Evolutionary conservation across 2,797 vertebrate species (phyloP).

Genomic region (Amphiprion clarkii): DNA sequence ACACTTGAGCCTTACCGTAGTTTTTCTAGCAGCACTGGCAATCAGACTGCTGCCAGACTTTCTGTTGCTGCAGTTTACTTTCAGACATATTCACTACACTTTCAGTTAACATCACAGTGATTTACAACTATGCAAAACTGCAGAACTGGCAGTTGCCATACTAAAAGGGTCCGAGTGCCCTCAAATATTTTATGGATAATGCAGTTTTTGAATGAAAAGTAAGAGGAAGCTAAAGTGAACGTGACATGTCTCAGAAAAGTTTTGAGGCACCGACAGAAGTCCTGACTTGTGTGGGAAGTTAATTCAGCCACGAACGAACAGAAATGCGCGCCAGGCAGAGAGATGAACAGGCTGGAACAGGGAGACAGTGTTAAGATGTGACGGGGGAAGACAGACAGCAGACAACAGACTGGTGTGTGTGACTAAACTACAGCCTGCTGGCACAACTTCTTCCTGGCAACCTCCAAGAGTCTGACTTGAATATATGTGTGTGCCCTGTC

Average conservation of each 20-base stretch:
- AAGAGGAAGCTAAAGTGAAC: background rate
- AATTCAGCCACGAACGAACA: background rate
- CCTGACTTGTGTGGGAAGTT: constrained; percentile 19
- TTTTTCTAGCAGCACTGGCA: background rate
- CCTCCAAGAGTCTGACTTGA: background rate
- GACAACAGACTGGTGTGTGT: constrained; percentile 23
- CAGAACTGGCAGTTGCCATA: background rate
- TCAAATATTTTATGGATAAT: background rate
- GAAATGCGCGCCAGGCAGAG: background rate
- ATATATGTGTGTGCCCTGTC: no score
- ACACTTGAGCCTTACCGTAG: background rate
- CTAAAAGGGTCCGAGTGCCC: no score
- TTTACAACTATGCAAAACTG: background rate
- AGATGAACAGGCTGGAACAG: constrained; percentile 10
- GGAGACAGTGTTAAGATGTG: background rate
- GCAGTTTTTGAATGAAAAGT: background rate
- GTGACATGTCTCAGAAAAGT: background rate
- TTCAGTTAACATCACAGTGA: background rate
- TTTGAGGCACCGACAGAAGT: constrained; percentile 2
- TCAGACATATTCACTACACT: background rate
- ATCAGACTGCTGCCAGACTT: no score
- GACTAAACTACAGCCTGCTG: constrained; percentile 26
- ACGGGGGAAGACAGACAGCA: constrained; percentile 18
- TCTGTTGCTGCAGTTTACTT: background rate
- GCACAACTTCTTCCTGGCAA: constrained; percentile 6